Conservation (phyloP, 2,113 vertebrate species). For the Colossoma macropomum region DNA sequence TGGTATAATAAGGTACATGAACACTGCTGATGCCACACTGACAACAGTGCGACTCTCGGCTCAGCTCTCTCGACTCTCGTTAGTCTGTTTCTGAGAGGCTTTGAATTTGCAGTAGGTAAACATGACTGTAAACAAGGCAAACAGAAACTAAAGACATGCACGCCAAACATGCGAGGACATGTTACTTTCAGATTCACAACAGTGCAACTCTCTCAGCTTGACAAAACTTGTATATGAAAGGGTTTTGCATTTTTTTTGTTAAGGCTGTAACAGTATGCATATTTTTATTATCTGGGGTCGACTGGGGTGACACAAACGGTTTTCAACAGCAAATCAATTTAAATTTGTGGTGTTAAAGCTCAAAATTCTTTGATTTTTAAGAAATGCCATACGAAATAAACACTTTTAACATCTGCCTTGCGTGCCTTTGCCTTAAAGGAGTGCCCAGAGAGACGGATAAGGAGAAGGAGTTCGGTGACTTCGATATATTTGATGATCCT, state of each 20-base stretch:
- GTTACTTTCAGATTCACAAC: background rate
- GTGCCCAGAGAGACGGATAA: conserved; percentile 87
- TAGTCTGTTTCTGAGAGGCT: background rate
- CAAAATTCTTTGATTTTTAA: no score
- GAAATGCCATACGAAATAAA: no score
- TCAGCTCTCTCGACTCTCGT: background rate
- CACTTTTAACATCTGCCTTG: background rate
- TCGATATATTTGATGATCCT: conserved; percentile 96
- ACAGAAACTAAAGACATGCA: background rate
- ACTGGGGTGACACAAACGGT: no score
- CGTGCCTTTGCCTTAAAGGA: conserved; percentile 69
- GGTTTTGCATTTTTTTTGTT: no score
- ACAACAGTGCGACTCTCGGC: no score
- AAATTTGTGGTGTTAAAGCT: background rate
- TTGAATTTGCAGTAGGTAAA: background rate
- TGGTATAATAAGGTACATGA: no score
- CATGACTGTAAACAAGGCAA: background rate
- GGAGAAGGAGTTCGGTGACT: conserved; percentile 93
- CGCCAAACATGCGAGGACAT: background rate
- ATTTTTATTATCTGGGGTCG: no score
- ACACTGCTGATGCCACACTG: no score
- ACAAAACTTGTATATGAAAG: no score
- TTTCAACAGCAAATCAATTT: no score
- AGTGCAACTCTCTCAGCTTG: no score
- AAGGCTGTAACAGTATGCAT: no score